Evolutionary conservation across 2,888 invertebrate genomes (phyloP).

Genomic region (Craniophora ligustri): DNA sequence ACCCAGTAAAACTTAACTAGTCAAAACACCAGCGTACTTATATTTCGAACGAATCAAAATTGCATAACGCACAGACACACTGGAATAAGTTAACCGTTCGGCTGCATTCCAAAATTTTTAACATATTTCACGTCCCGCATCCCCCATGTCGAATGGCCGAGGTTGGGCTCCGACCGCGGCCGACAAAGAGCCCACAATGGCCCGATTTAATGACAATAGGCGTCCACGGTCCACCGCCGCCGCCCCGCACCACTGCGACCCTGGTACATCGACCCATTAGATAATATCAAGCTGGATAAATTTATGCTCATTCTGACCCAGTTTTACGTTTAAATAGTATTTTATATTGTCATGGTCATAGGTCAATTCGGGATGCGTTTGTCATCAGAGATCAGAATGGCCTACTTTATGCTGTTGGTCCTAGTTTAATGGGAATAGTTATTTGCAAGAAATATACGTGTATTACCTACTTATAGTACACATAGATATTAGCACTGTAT

Average conservation of each 20-base stretch:
- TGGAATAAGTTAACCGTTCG: slow-evolving; percentile 21
- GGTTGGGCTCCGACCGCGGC: slow-evolving; percentile 56
- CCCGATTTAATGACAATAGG: slow-evolving; percentile 83
- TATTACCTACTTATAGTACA: neutral
- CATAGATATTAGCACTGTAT: too few species aligned
- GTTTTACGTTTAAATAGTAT: slow-evolving; percentile 63
- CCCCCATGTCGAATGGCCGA: slow-evolving; percentile 71
- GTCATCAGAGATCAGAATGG: slow-evolving; percentile 31
- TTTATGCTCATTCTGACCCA: slow-evolving; percentile 76
- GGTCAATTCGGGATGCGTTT: slow-evolving; percentile 59
- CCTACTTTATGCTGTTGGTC: slow-evolving; percentile 22
- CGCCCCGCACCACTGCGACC: slow-evolving; percentile 66
- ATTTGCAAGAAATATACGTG: slow-evolving; percentile 8
- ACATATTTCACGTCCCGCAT: slow-evolving; percentile 60
- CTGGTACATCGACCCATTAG: slow-evolving; percentile 64
- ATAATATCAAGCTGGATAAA: slow-evolving; percentile 62
- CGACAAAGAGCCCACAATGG: slow-evolving; percentile 78
- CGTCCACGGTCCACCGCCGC: slow-evolving; percentile 75
- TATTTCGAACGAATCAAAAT: slow-evolving; percentile 13
- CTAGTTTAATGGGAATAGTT: slow-evolving; percentile 10
- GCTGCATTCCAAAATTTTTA: slow-evolving; percentile 47
- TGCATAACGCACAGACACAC: slow-evolving; percentile 12
- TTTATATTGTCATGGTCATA: slow-evolving; percentile 73
- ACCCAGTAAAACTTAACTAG: too few species aligned
- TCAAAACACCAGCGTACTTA: neutral